Conservation (phyloP, 2,888 invertebrate species). For the Ernsta delagoae region DNA sequence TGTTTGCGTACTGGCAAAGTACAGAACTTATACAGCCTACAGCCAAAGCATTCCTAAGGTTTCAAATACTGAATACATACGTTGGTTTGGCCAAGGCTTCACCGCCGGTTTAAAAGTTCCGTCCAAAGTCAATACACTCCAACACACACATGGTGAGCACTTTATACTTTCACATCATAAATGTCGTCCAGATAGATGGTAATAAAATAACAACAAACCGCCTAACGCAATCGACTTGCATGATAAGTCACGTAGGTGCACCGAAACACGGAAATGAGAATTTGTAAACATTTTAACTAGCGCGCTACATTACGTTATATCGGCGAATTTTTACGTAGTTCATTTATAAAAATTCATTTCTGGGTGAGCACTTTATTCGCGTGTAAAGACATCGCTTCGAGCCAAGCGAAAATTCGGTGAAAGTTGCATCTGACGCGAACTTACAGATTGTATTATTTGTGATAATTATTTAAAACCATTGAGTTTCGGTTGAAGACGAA, state of each 20-base stretch:
- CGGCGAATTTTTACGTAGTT: no score
- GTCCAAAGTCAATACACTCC: constrained; percentile 22
- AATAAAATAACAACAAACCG: constrained; percentile 29
- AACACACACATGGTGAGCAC: constrained; percentile 23
- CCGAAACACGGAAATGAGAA: constrained; percentile 25
- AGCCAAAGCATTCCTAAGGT: neutral
- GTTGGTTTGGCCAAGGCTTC: constrained; percentile 18
- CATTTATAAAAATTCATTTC: neutral
- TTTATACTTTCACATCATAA: constrained; percentile 35
- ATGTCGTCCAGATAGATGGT: constrained; percentile 27
- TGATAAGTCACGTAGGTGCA: constrained; percentile 33
- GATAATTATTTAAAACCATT: no score
- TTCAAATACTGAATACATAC: constrained; percentile 22
- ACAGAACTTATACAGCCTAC: neutral
- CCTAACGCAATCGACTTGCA: constrained; percentile 16
- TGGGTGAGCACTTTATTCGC: constrained; percentile 12
- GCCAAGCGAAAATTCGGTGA: no score
- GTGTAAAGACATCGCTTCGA: constrained; percentile 14
- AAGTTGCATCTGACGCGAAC: no score
- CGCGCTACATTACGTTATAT: neutral
- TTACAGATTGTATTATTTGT: no score
- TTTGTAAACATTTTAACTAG: constrained; percentile 31
- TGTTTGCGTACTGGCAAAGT: no score
- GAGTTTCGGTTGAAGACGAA: no score
- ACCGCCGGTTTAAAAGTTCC: constrained; percentile 7